Percentiles rank a stretch among this genome's conserved stretches.
Evolutionary conservation across 2,888 invertebrate genomes (phyloP).

Genomic region (Thymelicus lineola): DNA sequence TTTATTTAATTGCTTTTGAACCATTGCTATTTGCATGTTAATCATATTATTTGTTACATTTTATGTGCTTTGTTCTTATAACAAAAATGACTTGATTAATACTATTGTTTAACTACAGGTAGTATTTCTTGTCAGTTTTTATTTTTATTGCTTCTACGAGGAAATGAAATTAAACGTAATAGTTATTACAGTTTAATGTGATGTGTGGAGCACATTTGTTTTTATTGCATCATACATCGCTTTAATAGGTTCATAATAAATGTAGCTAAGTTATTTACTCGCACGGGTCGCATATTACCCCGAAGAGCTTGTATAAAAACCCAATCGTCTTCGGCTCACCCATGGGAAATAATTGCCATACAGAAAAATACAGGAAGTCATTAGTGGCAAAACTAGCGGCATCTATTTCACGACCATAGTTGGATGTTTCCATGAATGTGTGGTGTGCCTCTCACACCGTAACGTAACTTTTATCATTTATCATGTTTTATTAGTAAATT

Average conservation of each 20-base stretch:
- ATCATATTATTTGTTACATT: constrained; percentile 2
- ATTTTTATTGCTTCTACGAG: neutral
- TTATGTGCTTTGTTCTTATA: neutral
- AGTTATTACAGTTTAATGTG: constrained; percentile 30
- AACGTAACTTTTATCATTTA: constrained; percentile 4
- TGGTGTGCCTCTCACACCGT: constrained; percentile 60
- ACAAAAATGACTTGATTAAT: neutral
- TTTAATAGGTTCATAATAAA: constrained; percentile 36
- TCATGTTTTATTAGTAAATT: too few species aligned
- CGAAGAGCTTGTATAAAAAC: constrained; percentile 30
- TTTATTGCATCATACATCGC: constrained; percentile 34
- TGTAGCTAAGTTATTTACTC: constrained; percentile 42
- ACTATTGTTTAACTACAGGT: neutral
- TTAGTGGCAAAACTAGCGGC: constrained; percentile 77
- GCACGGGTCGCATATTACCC: constrained; percentile 35
- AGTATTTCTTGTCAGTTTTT: neutral
- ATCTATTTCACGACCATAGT: constrained; percentile 74
- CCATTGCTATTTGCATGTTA: neutral
- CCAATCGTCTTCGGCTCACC: constrained; percentile 68
- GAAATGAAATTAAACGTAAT: constrained; percentile 28
- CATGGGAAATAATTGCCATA: constrained; percentile 78
- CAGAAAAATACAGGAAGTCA: constrained; percentile 83
- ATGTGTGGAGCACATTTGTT: constrained; percentile 27
- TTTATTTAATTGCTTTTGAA: neutral
- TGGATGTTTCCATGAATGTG: constrained; percentile 51